phyloP scores from a whole-genome alignment of 1,140 invertebrate genomes.

The Limonius californicus region DNA sequence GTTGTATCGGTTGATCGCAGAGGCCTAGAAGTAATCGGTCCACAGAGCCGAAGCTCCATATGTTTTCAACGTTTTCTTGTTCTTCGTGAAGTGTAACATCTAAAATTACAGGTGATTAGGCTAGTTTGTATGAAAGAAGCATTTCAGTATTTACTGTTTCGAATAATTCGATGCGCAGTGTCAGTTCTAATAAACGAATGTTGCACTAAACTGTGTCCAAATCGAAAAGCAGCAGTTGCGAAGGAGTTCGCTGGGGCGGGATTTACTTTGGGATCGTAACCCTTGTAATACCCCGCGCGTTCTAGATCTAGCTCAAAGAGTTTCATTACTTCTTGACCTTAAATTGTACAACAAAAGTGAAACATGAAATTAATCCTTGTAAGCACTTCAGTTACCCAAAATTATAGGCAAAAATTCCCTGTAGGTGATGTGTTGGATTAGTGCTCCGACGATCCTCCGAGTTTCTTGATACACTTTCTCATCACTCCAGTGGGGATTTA shows the following conservation, averaged over 20 bases:
- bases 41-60: constrained; percentile 69
- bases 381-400: constrained; percentile 56
- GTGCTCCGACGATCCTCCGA: constrained; percentile 73
- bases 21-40: constrained; percentile 76
- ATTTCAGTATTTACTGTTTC: constrained; percentile 60
- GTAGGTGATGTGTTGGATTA: constrained; percentile 85
- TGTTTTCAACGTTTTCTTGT: constrained; percentile 56
- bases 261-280: constrained; percentile 78
- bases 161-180: constrained; percentile 58
- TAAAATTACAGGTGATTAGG: no score
- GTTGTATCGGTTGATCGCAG: constrained; percentile 71
- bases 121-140: background rate
- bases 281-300: constrained; percentile 60
- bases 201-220: constrained; percentile 92
- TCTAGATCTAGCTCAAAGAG: constrained; percentile 66
- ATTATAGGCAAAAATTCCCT: constrained; percentile 84
- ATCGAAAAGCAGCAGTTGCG: constrained; percentile 90
- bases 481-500: constrained; percentile 86
- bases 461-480: constrained; percentile 86
- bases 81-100: constrained; percentile 78
- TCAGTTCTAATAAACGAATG: constrained; percentile 66
- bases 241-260: constrained; percentile 89
- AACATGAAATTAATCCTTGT: constrained; percentile 7
- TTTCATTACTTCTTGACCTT: constrained; percentile 64
- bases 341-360: background rate